Conservation (phyloP, 2,888 invertebrate species). For the Drosophila cognata region DNA sequence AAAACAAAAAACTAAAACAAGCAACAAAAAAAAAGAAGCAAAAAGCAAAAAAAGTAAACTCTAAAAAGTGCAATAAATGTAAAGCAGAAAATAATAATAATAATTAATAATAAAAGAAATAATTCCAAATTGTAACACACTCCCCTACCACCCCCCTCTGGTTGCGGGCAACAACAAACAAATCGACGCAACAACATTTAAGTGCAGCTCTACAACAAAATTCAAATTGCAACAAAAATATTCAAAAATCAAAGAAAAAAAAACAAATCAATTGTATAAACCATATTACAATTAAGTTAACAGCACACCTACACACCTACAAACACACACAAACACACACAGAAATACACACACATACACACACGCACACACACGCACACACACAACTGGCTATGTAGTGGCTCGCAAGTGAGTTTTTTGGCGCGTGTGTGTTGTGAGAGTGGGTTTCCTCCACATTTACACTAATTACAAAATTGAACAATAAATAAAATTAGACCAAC, state of each 20-base stretch:
- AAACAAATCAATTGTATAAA: slow-evolving; percentile 5
- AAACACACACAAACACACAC: slow-evolving; percentile 2
- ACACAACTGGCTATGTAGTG: slow-evolving; percentile 22
- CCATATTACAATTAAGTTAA: slow-evolving; percentile 12
- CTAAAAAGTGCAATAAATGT: slow-evolving; percentile 46
- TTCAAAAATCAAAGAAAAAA: background rate
- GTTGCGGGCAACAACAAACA: slow-evolving; percentile 11
- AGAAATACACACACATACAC: slow-evolving; percentile 1
- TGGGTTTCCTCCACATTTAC: slow-evolving; percentile 5
- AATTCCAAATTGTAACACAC: slow-evolving; percentile 22
- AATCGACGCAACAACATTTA: slow-evolving; percentile 12
- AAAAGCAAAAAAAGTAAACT: slow-evolving; percentile 4
- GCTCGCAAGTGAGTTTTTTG: slow-evolving; percentile 11
- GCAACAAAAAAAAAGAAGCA: background rate
- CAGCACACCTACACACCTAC: background rate
- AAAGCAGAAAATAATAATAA: background rate
- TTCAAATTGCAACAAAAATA: background rate
- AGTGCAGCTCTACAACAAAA: slow-evolving; percentile 34
- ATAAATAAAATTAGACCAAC: background rate
- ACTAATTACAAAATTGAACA: background rate
- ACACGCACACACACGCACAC: background rate
- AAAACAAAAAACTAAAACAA: slow-evolving; percentile 13
- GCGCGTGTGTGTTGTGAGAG: slow-evolving; percentile 17
- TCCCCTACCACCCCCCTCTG: slow-evolving; percentile 9
- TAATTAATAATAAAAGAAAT: background rate